Conservation (phyloP, 2,113 vertebrate genomes). For the Eurypyga helias region DNA sequence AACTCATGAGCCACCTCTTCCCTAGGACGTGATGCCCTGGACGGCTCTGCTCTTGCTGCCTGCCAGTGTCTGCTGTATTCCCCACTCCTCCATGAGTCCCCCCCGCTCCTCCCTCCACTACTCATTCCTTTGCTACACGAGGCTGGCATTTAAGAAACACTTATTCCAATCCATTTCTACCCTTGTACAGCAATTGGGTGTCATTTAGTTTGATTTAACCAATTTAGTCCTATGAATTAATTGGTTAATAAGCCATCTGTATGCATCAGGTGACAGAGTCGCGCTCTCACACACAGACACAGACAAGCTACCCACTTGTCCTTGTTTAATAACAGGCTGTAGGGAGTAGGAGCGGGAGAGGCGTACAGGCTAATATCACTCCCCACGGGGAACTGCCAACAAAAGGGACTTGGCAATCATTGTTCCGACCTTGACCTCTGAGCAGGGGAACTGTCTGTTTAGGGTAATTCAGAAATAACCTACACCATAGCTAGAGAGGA, state of each 20-base stretch:
- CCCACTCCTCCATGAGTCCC: background rate
- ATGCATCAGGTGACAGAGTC: conserved; percentile 67
- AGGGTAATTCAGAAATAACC: conserved; percentile 55
- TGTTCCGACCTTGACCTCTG: conserved; percentile 65
- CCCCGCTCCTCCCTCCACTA: conserved; percentile 6
- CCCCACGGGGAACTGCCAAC: background rate
- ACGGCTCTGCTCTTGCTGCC: background rate
- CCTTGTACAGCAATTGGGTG: conserved; percentile 69
- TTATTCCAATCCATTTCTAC: conserved; percentile 73
- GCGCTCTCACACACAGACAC: conserved; percentile 21
- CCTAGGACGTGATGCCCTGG: background rate
- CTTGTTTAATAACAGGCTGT: conserved; percentile 63
- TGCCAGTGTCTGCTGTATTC: background rate
- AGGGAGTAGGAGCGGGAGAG: background rate
- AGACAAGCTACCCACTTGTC: conserved; percentile 59
- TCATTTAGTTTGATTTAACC: conserved; percentile 76
- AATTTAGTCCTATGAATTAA: conserved; percentile 76
- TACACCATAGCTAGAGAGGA: background rate
- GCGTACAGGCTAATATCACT: background rate
- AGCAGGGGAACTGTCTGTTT: conserved; percentile 41
- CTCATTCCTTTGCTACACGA: conserved; percentile 37
- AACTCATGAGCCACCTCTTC: background rate
- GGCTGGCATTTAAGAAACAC: conserved; percentile 71
- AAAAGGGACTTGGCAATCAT: background rate
- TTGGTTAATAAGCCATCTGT: conserved; percentile 77